Evolutionary conservation across 2,113 vertebrate species (phyloP), one percentile per base, ranked within the genome.

Genomic region (Mobula hypostoma): DNA sequence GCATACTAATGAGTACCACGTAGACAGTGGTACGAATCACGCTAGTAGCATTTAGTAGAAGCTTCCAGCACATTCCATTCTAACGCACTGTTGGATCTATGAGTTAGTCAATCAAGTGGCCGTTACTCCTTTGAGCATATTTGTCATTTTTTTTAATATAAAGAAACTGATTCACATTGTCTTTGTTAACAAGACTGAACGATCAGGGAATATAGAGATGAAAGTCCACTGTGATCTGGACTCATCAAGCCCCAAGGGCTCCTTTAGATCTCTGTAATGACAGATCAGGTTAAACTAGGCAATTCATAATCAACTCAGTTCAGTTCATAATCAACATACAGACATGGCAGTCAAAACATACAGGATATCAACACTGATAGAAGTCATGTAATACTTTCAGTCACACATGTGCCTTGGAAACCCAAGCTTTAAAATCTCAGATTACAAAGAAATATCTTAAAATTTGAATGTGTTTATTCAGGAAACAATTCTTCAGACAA

Each of bases 401-500:
- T 48, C 21, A 83, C 56, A 83, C 19, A 56, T 21, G 21, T 56
- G 29, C 48, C 19, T 56, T 83, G 80, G 19, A 32, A 56, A 24
- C 48, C 6, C 40, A 56, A 83, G 80, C 6, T 56, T 21, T 24
- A 9, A 56, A 21, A 83, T 48, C 80, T 56, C 21, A 83, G 48
- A 72, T 72, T 72, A 48, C 48, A 48, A 48, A 48, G 14, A 72
- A 72, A 72, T 19, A 72, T 72, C 70, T 19, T 72, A 72, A 72
- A 72, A 17, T 17, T 72, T 72, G 70, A 72, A 72, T 72, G 14
- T 5, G 17, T 72, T 17, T 21, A 21, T 74, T 74, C 17, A 83
- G 48, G 24, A 83, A 83, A 48, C 80, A 83, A 7, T 83, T 83
- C 80, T 83, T 83, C 80, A 83, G 40, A 56, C 80, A 83, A 83